Conservation (phyloP, 1,140 invertebrate species). For the Spodoptera litura region DNA sequence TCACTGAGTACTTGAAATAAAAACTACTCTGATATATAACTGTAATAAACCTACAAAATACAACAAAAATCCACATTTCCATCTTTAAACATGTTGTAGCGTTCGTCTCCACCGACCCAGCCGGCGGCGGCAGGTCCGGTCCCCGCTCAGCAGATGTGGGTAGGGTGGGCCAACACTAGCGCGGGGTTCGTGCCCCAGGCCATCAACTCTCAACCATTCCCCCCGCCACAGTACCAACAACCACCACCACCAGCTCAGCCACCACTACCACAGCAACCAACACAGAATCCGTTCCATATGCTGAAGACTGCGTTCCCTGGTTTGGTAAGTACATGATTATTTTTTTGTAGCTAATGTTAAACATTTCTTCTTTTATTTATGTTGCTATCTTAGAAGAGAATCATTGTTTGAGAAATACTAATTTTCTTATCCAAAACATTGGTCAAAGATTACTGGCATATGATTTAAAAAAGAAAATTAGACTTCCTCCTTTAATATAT, state of each 20-base stretch:
- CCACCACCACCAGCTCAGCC: slow-evolving; percentile 31
- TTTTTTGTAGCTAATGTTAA: too few relatives aligned
- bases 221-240: slow-evolving; percentile 45
- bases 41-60: too few relatives aligned
- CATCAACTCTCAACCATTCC: slow-evolving; percentile 22
- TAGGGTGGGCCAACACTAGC: slow-evolving; percentile 67
- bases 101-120: slow-evolving; percentile 50
- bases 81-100: slow-evolving; percentile 8
- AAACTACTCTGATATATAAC: too few relatives aligned
- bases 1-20: too few relatives aligned
- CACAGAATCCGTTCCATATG: slow-evolving; percentile 61
- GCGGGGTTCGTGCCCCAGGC: slow-evolving; percentile 50
- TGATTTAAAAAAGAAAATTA: too few relatives aligned
- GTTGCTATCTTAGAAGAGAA: too few relatives aligned
- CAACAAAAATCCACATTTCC: too few relatives aligned
- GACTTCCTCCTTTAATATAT: too few relatives aligned
- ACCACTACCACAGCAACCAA: slow-evolving; percentile 46
- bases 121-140: slow-evolving; percentile 39
- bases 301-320: slow-evolving; percentile 68
- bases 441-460: too few relatives aligned
- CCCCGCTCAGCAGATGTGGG: slow-evolving; percentile 58
- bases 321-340: slow-evolving; percentile 56
- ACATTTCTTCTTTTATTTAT: too few relatives aligned
- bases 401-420: too few relatives aligned
- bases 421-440: too few relatives aligned